Evolutionary conservation across 2,113 vertebrate species (phyloP).

Genomic region (Australoheros scitulus): DNA sequence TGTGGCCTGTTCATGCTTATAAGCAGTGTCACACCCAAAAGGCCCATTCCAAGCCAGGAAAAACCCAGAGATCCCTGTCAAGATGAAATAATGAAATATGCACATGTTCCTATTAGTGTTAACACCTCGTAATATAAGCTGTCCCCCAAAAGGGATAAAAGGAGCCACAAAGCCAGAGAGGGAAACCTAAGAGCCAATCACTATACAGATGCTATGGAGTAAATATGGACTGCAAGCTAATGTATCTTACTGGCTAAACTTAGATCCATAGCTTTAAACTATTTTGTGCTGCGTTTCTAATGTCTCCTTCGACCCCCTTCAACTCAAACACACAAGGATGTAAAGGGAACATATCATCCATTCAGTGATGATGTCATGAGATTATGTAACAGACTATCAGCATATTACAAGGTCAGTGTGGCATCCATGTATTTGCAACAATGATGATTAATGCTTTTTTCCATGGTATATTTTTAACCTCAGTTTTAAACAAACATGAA

Average conservation of each 20-base stretch:
- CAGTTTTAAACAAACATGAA: background rate
- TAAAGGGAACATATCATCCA: background rate
- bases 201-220: background rate
- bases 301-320: constrained; percentile 4
- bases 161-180: background rate
- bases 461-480: background rate
- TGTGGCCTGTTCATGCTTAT: background rate
- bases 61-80: background rate
- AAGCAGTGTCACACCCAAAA: background rate
- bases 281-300: constrained; percentile 31
- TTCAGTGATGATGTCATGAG: background rate
- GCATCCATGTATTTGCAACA: background rate
- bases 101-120: background rate
- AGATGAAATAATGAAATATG: background rate
- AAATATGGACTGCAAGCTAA: constrained; percentile 30
- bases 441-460: background rate
- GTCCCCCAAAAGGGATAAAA: background rate
- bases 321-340: background rate
- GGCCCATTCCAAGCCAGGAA: background rate
- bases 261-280: constrained; percentile 49
- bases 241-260: constrained; percentile 52
- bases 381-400: constrained; percentile 12
- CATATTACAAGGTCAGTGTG: background rate
- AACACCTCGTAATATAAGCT: background rate
- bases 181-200: constrained; percentile 3